A percentile compares a stretch with the other conserved stretches of the same genome.
These are phyloP conservation scores for Dexiosoma caninum DNA, from an alignment of 2,888 invertebrate species.

Conservation along the genomic window DNA sequence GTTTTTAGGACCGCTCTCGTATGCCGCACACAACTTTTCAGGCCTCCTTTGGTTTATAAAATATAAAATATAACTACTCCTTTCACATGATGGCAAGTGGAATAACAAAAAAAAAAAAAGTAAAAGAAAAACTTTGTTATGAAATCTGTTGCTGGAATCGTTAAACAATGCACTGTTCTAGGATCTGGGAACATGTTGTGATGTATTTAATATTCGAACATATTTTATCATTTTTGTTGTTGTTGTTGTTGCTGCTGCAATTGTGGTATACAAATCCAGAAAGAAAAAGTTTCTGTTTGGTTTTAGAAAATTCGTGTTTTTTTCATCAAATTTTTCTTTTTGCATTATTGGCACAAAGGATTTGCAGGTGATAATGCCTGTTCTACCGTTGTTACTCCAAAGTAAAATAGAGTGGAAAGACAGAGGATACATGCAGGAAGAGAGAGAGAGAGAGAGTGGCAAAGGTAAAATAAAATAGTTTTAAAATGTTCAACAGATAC, in stretches of 20 bases:
- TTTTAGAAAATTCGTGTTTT: constrained; percentile 19
- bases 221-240: background rate
- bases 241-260: constrained; percentile 7
- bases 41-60: background rate
- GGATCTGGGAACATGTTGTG: background rate
- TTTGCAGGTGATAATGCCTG: constrained; percentile 74
- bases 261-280: constrained; percentile 21
- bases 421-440: no score
- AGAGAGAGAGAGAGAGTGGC: no score
- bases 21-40: no score
- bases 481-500: constrained; percentile 27
- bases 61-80: background rate
- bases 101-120: constrained; percentile 9
- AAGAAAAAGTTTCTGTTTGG: constrained; percentile 34
- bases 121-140: background rate
- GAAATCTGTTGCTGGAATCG: constrained; percentile 22
- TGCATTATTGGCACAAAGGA: constrained; percentile 72
- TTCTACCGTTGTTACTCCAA: constrained; percentile 23
- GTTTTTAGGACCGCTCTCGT: no score
- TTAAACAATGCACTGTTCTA: background rate
- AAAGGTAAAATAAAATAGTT: constrained; percentile 24
- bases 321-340: background rate
- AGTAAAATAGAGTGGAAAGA: background rate
- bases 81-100: constrained; percentile 11
- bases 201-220: constrained; percentile 25